Conservation (phyloP, 1,140 invertebrate species). For the Ceratosolen fusciceps region DNA sequence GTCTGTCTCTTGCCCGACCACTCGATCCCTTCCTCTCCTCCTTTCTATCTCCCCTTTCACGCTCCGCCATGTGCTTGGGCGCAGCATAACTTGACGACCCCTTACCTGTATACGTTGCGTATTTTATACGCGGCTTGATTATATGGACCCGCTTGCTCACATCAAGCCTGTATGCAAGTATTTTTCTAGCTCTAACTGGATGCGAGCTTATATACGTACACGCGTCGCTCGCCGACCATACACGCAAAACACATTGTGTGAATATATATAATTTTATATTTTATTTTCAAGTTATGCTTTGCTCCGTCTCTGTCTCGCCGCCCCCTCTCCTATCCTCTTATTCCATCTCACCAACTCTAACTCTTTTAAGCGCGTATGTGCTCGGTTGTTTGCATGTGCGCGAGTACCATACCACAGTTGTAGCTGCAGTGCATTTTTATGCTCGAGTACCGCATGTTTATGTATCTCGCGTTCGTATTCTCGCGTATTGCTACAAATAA, state of each 20-base stretch:
- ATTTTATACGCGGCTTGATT: neutral
- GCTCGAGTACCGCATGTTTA: neutral
- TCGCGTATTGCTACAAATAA: neutral
- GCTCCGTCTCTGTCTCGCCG: too few relatives aligned
- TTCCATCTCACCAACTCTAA: too few relatives aligned
- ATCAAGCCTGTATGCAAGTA: neutral
- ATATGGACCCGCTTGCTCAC: neutral
- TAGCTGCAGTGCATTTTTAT: neutral
- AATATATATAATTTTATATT: slow-evolving; percentile 21
- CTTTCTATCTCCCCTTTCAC: slow-evolving; percentile 13
- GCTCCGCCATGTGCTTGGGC: slow-evolving; percentile 7
- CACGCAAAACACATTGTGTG: neutral
- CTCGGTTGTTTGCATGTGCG: neutral
- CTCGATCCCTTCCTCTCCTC: neutral
- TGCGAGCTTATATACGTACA: neutral
- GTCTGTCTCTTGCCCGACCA: neutral
- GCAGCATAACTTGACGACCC: slow-evolving; percentile 25
- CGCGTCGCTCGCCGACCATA: neutral
- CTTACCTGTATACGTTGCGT: neutral
- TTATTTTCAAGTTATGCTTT: neutral
- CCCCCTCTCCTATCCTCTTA: too few relatives aligned
- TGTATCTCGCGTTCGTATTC: neutral
- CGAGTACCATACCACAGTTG: neutral
- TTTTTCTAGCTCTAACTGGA: neutral
- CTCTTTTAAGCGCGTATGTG: too few relatives aligned